phyloP scores from a whole-genome alignment of 2,797 vertebrate genomes.

The Pangasius djambal region DNA sequence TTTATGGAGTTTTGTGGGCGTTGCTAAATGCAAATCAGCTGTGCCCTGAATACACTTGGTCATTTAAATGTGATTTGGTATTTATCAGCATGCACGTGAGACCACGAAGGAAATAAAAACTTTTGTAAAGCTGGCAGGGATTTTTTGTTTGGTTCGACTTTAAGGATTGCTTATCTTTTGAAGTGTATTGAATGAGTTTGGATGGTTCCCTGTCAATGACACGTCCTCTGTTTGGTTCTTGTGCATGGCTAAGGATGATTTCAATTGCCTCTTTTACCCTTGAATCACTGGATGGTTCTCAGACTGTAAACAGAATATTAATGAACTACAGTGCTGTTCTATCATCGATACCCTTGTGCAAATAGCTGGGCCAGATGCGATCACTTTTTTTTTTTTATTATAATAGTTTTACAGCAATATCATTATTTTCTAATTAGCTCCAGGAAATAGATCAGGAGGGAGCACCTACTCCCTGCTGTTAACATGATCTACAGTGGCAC shows the following conservation, averaged over 20 bases:
- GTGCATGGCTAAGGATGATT: conserved; percentile 21
- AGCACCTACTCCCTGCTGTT: conserved; percentile 46
- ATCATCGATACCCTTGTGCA: neutral
- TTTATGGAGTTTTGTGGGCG: neutral
- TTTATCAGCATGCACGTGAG: neutral
- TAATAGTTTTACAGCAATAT: conserved; percentile 54
- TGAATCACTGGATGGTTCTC: conserved; percentile 44
- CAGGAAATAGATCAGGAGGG: conserved; percentile 49
- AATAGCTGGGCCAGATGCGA: neutral
- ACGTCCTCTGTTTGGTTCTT: neutral
- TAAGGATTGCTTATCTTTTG: neutral
- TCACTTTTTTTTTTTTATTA: conserved; percentile 18
- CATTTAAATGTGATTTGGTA: neutral
- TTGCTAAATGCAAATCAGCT: neutral
- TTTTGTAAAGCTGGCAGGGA: neutral
- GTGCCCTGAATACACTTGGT: neutral
- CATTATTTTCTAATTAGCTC: conserved; percentile 60
- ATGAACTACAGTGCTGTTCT: conserved; percentile 21
- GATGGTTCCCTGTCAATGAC: neutral
- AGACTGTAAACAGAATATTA: conserved; percentile 36
- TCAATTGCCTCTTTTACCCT: conserved; percentile 36
- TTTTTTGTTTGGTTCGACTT: neutral
- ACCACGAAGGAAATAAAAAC: neutral
- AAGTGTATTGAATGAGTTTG: neutral
- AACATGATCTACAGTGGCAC: conserved; percentile 53